phyloP scores from a whole-genome alignment of 2,888 invertebrate genomes.

The Lumbricus terrestris region DNA sequence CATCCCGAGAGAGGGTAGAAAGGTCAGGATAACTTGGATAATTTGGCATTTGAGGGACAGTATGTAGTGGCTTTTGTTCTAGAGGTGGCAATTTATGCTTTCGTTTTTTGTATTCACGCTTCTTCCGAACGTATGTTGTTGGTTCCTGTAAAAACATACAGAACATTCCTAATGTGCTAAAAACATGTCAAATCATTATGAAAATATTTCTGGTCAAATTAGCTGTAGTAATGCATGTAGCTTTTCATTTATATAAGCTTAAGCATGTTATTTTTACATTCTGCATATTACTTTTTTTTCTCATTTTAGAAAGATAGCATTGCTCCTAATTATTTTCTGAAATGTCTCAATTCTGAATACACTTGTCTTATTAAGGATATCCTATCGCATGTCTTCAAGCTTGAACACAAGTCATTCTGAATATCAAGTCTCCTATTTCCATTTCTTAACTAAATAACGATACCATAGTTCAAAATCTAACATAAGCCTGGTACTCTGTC shows the following conservation, averaged over 20 bases:
- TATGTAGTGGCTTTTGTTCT: slow-evolving; percentile 24
- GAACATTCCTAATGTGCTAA: neutral
- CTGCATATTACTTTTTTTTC: neutral
- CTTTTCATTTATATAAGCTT: neutral
- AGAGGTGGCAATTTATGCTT: slow-evolving; percentile 72
- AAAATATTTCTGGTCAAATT: neutral
- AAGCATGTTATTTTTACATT: neutral
- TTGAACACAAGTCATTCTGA: too few relatives aligned
- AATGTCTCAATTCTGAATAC: neutral
- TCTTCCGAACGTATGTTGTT: slow-evolving; percentile 52
- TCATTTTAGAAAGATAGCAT: neutral
- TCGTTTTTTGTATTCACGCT: slow-evolving; percentile 90
- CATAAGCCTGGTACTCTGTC: too few relatives aligned
- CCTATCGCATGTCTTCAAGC: too few relatives aligned
- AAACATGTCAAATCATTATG: neutral
- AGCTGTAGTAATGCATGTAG: neutral
- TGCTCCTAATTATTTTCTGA: neutral
- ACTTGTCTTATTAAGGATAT: too few relatives aligned
- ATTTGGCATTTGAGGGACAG: slow-evolving; percentile 39
- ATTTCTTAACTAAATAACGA: too few relatives aligned
- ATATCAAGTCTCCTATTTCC: too few relatives aligned
- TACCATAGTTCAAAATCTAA: too few relatives aligned
- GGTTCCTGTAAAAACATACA: neutral
- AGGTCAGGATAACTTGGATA: slow-evolving; percentile 27
- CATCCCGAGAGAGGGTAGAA: slow-evolving; percentile 26